These are phyloP conservation scores for Ctenosaura bakeri DNA, from an alignment of 2,797 vertebrate species.

Conservation along the genomic window DNA sequence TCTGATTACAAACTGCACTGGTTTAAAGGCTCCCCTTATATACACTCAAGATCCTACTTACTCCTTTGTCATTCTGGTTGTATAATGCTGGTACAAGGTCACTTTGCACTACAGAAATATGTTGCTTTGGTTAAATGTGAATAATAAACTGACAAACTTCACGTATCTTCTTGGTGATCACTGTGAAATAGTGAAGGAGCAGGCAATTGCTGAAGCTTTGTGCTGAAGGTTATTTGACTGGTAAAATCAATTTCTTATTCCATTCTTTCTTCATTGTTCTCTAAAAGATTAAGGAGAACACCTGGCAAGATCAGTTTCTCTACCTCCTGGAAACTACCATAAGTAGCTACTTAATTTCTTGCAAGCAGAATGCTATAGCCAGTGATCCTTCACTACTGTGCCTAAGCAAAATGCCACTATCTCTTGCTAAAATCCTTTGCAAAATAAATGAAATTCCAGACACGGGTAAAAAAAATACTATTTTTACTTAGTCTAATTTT, in stretches of 20 bases:
- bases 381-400: background rate
- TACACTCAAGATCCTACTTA: background rate
- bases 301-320: background rate
- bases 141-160: conserved; percentile 4
- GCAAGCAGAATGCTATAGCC: background rate
- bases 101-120: background rate
- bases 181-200: conserved; percentile 11
- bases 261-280: background rate
- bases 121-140: background rate
- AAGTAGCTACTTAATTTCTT: conserved; percentile 2
- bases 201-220: conserved; percentile 13
- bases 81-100: conserved; percentile 9
- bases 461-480: background rate
- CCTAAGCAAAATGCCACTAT: background rate
- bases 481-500: conserved; percentile 33
- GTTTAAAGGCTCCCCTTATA: background rate
- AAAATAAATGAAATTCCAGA: conserved; percentile 19
- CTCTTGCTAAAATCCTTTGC: conserved; percentile 25
- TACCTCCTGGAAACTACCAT: background rate
- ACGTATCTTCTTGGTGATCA: conserved; percentile 21
- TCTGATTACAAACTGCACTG: background rate
- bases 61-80: background rate
- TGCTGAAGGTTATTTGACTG: conserved; percentile 31
- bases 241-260: background rate
- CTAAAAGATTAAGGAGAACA: conserved; percentile 29